Evolutionary conservation across 1,140 invertebrate species (phyloP).

Genomic region (Phymorhynchus buccinoides): DNA sequence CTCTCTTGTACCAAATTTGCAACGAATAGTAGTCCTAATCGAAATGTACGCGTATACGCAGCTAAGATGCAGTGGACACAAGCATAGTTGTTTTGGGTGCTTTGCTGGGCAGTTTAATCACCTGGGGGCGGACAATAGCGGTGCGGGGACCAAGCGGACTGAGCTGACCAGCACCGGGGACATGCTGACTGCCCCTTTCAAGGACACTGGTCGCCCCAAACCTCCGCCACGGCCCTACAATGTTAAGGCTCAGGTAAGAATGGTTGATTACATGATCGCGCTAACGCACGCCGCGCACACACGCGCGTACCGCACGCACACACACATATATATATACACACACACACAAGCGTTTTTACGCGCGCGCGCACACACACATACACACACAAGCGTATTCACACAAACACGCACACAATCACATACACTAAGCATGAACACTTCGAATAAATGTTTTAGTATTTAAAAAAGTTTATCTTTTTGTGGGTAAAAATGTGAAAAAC

Average conservation of each 20-base stretch:
- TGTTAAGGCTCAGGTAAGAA: constrained; percentile 42
- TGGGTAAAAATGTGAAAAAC: no score
- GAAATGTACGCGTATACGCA: neutral
- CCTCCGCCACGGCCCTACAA: constrained; percentile 49
- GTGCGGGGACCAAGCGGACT: neutral
- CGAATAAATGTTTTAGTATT: neutral
- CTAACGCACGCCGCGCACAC: neutral
- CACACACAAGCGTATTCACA: no score
- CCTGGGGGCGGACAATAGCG: constrained; percentile 36
- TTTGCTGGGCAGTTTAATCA: constrained; percentile 47
- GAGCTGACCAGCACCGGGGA: constrained; percentile 47
- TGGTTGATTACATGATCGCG: neutral
- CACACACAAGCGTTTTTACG: no score
- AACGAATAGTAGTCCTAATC: no score
- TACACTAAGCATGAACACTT: no score
- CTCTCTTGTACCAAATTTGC: no score
- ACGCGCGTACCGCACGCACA: no score
- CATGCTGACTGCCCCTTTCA: constrained; percentile 49
- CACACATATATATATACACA: neutral
- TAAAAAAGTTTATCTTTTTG: neutral
- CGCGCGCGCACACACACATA: no score
- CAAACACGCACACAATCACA: no score
- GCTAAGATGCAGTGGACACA: no score
- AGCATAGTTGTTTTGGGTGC: neutral
- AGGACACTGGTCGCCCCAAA: constrained; percentile 1